These are phyloP conservation scores for Agonopterix subpropinquella DNA, from an alignment of 2,888 invertebrate genomes.

Conservation along the genomic window DNA sequence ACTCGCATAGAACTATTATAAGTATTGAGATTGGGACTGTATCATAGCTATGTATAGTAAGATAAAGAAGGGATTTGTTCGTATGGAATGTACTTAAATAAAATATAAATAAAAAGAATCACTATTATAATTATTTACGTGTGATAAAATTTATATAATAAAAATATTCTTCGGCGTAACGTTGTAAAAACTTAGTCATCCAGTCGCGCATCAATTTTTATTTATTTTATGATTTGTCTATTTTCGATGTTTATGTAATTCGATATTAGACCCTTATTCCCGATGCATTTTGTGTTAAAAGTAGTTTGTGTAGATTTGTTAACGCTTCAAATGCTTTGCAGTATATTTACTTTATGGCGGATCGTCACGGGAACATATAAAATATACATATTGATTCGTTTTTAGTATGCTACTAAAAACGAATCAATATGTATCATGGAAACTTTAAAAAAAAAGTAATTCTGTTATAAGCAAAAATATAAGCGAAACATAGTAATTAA, in stretches of 20 bases:
- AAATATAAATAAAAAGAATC: conserved; percentile 29
- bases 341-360: conserved; percentile 11
- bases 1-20: not conserved
- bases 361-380: too few species aligned
- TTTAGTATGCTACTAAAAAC: too few species aligned
- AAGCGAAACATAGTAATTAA: too few species aligned
- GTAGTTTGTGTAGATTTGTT: conserved; percentile 35
- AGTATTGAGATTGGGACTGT: conserved; percentile 1
- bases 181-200: conserved; percentile 20
- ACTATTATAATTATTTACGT: conserved; percentile 35
- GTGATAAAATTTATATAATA: conserved; percentile 44
- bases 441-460: too few species aligned
- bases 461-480: too few species aligned
- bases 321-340: conserved; percentile 25
- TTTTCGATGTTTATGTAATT: conserved; percentile 18
- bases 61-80: conserved; percentile 27
- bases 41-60: conserved; percentile 29
- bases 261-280: conserved; percentile 23
- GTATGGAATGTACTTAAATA: conserved; percentile 58
- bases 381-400: too few species aligned
- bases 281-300: conserved; percentile 40
- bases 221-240: conserved; percentile 17
- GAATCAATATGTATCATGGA: too few species aligned
- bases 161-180: conserved; percentile 19
- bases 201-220: conserved; percentile 8